Evolutionary conservation across 1,140 invertebrate species (phyloP).

Genomic region (Drosophila paulistorum): DNA sequence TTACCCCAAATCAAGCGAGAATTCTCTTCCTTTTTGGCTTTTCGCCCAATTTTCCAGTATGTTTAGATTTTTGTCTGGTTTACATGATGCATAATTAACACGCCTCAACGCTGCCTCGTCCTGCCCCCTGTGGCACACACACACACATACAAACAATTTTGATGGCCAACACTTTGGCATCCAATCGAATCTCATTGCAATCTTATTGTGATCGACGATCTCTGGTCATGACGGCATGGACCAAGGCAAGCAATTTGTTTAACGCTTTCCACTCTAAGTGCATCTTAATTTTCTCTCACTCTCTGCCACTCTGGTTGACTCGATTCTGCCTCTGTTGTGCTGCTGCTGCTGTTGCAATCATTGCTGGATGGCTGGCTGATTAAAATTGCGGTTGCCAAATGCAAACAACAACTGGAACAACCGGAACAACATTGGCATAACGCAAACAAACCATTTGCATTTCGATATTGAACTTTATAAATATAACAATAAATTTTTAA

Average conservation of each 20-base stretch:
- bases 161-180: constrained; percentile 54
- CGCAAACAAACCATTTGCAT: constrained; percentile 53
- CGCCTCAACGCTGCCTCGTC: constrained; percentile 18
- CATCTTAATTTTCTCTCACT: background rate
- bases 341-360: too few species aligned
- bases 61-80: constrained; percentile 50
- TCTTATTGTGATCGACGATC: constrained; percentile 27
- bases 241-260: constrained; percentile 28
- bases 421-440: constrained; percentile 24
- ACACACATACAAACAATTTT: constrained; percentile 16
- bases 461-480: constrained; percentile 47
- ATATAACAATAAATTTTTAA: constrained; percentile 59
- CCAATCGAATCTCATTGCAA: background rate
- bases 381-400: constrained; percentile 51
- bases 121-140: background rate
- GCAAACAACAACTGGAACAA: constrained; percentile 31
- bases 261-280: constrained; percentile 13
- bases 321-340: too few species aligned
- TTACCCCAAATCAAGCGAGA: constrained; percentile 49
- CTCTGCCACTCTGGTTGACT: background rate
- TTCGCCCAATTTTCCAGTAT: constrained; percentile 35
- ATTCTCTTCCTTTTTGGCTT: constrained; percentile 40
- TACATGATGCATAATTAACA: constrained; percentile 64
- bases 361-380: constrained; percentile 19
- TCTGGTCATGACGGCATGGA: constrained; percentile 35